Evolutionary conservation across 2,797 vertebrate species (phyloP), one percentile per base, ranked within the genome.

Genomic region (Diceros bicornis): DNA sequence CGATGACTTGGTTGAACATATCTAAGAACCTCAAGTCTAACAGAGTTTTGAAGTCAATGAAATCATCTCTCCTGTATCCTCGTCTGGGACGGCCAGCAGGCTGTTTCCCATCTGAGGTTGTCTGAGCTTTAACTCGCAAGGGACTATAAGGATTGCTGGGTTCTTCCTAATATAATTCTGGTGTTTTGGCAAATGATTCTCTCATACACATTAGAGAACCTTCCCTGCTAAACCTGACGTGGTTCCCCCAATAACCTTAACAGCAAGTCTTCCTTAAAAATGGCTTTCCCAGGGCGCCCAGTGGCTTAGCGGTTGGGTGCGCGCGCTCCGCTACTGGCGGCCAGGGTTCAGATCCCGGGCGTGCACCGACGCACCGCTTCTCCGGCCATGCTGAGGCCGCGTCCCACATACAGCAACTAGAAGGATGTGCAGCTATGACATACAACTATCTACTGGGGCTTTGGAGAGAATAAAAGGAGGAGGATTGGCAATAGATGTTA

Each of bases 1-100:
- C 0, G 12, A 55, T 44, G 62, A 69, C 21, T 71, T 68, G 29
- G 29, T 44, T 50, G 69, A 55, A 82, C 14, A 7, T 57, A 32
- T 68, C 91, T 71, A 50, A 88, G 71, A 79, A 68, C n/a, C 37
- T 86, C 47, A 69, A 74, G 16, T 78, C 52, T 84, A 94, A 81
- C 2, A n/a, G 59, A 66, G 47, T 34, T 81, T 57, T 85, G 44
- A 52, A 91, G 62, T 59, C 64, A 57, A 21, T 69, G 47, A 72
- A 96, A 88, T 50, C 18, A 29, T 44, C 37, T 81, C 61, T 61
- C 34, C 69, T 52, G 4, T 12, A 47, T 27, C 41, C 57, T 41
- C 21, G 34, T 74, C 86, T 88, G 59, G 83, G 32, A 69, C 12
- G 41, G 72, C 41, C 66, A 32, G 55, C 20, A 41, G 12, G 27